These are phyloP conservation scores for Psilanteris sp. DNA, from an alignment of 1,140 invertebrate genomes.

Conservation along the genomic window DNA sequence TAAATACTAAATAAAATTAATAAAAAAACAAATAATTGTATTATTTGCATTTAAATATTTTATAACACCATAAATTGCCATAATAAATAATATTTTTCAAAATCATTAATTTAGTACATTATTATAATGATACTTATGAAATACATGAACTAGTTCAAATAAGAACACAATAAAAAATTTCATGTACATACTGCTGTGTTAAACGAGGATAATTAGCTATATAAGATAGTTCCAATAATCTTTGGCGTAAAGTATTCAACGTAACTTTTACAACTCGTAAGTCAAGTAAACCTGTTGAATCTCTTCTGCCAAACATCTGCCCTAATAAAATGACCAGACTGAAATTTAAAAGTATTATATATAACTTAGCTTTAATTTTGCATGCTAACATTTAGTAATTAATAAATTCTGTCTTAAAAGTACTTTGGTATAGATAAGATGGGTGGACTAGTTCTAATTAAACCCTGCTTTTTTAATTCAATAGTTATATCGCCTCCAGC, in stretches of 20 bases:
- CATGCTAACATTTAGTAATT: no score
- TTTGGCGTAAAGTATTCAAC: slow-evolving; percentile 87
- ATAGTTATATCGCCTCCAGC: slow-evolving; percentile 95
- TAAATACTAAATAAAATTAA: no score
- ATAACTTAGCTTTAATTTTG: no score
- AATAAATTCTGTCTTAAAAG: no score
- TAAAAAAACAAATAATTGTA: no score
- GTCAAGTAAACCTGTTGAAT: slow-evolving; percentile 88
- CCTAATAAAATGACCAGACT: slow-evolving; percentile 91
- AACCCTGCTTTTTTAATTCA: slow-evolving; percentile 94
- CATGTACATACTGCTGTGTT: slow-evolving; percentile 81
- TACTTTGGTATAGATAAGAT: slow-evolving; percentile 89
- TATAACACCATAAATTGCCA: no score
- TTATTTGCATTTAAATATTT: no score
- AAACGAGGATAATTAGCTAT: slow-evolving; percentile 89
- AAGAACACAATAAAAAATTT: no score
- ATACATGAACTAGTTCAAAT: no score
- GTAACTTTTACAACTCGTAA: slow-evolving; percentile 90
- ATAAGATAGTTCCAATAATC: slow-evolving; percentile 88
- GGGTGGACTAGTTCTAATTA: slow-evolving; percentile 90
- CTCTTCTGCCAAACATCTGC: slow-evolving; percentile 89
- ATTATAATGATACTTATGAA: no score
- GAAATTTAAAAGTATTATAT: slow-evolving; percentile 64
- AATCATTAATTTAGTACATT: no score
- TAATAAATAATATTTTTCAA: no score